These are phyloP conservation scores for Fukomys damarensis DNA, from an alignment of 2,113 vertebrate species.

Conservation along the genomic window DNA sequence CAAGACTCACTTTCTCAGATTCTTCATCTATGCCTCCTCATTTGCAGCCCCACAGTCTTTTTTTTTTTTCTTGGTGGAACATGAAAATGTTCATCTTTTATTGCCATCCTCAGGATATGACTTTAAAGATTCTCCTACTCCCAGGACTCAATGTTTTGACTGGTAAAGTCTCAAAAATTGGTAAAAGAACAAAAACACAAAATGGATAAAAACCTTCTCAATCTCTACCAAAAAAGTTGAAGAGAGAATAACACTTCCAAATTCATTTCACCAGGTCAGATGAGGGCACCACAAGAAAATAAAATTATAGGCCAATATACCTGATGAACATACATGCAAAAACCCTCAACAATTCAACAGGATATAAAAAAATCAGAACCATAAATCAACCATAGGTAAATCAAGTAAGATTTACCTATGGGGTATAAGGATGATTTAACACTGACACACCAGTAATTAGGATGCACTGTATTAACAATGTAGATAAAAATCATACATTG, in stretches of 20 bases:
- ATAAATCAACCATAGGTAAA: too few species aligned
- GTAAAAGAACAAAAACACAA: neutral
- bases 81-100: neutral
- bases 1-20: neutral
- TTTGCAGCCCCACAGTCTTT: neutral
- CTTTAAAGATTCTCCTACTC: neutral
- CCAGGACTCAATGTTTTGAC: neutral
- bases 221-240: neutral
- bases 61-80: neutral
- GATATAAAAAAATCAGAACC: neutral
- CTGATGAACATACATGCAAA: neutral
- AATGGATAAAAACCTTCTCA: neutral
- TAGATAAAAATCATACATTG: neutral
- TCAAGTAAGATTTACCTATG: neutral
- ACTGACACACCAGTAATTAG: neutral
- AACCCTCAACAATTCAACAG: neutral
- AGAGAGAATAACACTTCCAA: neutral
- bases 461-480: neutral
- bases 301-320: neutral
- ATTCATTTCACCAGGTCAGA: neutral
- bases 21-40: neutral
- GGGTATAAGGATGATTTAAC: neutral
- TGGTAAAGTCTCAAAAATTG: neutral
- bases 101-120: neutral
- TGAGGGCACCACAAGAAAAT: neutral